Base-by-base conservation (phyloP, 2,888 invertebrate genomes). In the Pseudolycoriella hygida region DNA sequence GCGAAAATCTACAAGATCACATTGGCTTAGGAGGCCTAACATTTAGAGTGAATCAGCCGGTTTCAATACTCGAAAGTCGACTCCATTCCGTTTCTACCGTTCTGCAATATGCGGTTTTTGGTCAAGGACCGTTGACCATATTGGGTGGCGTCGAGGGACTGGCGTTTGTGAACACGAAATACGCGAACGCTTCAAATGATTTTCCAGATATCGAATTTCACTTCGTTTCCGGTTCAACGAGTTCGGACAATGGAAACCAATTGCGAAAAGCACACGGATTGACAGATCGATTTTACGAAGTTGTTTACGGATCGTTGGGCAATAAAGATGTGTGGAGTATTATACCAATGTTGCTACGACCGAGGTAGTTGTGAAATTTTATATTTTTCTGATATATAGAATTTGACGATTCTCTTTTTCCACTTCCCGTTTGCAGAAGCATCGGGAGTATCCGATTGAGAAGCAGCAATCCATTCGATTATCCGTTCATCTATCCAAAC, bases 171-270 rank as follows among this genome's bases (percentile, higher is more conserved):
- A 87, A 86, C 51, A 89, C 89, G 1, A 87, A 85, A 59, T 88
- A 80, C 55, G 80, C 74, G 1, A 89, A 89, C 53, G 73, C 70
- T 1, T 71, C 79, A 0, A 74, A 82, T 1, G 89, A 90, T 57
- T 87, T 79, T 60, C 90, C 90, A 0, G 90, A 92, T 54, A 83
- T 90, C 31, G 87, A 90, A 57, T 81, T 89, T 54, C 89, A 89
- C 60, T 88, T 90, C 54, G 76, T 87, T 34, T 85, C 87, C 1
- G 87, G 88, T 6, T 84, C 85, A 3, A 84, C 87, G 0, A 85
- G 82, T 57, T 85, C 88, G 0, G 89, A 90, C 57, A 85, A 81
- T 0, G 89, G 90, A 0, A 73, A 77, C 11, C 87, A 88, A 52
- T 59, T 90, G 19, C 73, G 80, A 19, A 85, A 84, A 60, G 77